Base-by-base conservation (phyloP, 35 echinoderm and acorn worm species). In the Antedon bifida region DNA sequence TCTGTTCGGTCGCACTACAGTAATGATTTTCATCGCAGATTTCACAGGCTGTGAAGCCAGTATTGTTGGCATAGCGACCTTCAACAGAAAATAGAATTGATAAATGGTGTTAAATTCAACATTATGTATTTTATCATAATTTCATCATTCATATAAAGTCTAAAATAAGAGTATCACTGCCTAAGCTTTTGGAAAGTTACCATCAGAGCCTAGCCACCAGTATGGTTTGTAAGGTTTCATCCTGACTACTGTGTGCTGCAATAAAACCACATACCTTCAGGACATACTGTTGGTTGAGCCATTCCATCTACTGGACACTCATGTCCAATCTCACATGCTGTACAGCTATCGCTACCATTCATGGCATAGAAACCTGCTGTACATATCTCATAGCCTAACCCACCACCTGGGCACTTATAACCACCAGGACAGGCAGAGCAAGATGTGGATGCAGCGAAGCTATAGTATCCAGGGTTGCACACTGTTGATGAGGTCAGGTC, bases 401-500 rank as follows among this genome's bases (percentile, higher is more conserved):
- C 78, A 28, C 74, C 83, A 17, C 81, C 84, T 11, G 84, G 29
- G 75, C 94, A 97, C 0, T 35, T 34, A 74, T 84, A 90, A 30
- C 94, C 94, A 51, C 77, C 82, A 11, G 87, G 94, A 79, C 94
- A 97, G 21, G 78, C 74, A 14, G 86, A 35, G 76, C 94, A 97
- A 13, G 77, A 89, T 35, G 87, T 88, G 2, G 87, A 75, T 12
- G 77, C 85, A 26, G 87, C 90, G 32, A 81, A 83, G 82, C 94
- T 97, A 77, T 92, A 92, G 16, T 92, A 87, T 0, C 93, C 93
- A 38, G 77, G 30, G 44, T 92, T 85, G 36, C 94, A 88, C n/a
- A 32, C 44, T 45, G 74, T 83, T 32, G 75, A 80, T 23, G 64
- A 31, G 0, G 80, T 88, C 10, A 80, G 32, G 51, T 77, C 89